Evolutionary conservation across 2,113 vertebrate species (phyloP), one percentile per base, ranked within the genome.

Genomic region (Aptenodytes forsteri): DNA sequence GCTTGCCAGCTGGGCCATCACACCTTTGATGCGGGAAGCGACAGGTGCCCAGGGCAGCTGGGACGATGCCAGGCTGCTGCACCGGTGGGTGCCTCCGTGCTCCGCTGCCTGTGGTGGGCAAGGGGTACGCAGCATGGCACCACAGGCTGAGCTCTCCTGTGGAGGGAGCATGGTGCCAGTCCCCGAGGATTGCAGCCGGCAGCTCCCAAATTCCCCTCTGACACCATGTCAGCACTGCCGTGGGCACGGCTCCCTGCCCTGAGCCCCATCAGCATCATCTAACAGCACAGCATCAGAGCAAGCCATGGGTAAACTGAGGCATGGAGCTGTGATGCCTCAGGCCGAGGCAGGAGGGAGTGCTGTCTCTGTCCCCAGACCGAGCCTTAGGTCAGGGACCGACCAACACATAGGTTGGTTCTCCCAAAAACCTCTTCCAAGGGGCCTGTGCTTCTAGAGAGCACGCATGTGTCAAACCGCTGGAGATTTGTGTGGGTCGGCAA

Each of bases 31-130:
- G 91, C 0, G 23, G 71, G 50, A 56, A 75, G 36, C 1, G 0
- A 30, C 42, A 7, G 56, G 62, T 62, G 44, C 69, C 54, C 58
- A 5, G 49, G 44, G 82, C 85, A 89, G 54, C 36, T 26, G 6
- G 36, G 50, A 32, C 0, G 52, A 80, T 16, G 87, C 91, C 91
- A 44, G 75, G 47, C 49, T 65, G 36, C 65, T 46, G 77, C 47
- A 25, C 42, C 1, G 3, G 47, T 2, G 1, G 30, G 36, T 6
- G 80, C 38, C 71, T 27, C 11, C 2, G 0, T 0, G 6, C 38
- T 30, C 50, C 9, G 0, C 20, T 22, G 59, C 36, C 64, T 4
- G 1, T 1, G 0, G 62, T 0, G 11, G 21, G 61, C 1, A 7
- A 50, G 54, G 64, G 40, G 25, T 32, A 59, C 32, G 61, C 94